These are phyloP conservation scores for Pelosia muscerda DNA, from an alignment of 2,888 invertebrate genomes.

Conservation along the genomic window DNA sequence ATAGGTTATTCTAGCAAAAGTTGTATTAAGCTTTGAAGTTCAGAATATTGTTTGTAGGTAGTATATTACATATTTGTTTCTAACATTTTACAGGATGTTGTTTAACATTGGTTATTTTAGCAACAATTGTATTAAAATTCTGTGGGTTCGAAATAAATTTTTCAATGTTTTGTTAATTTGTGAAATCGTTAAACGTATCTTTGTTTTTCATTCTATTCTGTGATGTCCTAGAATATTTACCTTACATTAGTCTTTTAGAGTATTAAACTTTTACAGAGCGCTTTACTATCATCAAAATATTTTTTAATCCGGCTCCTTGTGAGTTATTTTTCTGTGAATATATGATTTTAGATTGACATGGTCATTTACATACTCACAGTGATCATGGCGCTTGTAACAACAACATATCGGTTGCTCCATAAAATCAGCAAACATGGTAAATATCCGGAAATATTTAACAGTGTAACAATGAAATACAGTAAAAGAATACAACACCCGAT, in stretches of 20 bases:
- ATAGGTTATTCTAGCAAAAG: conserved; percentile 10
- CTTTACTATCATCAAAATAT: conserved; percentile 52
- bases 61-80: too few species aligned
- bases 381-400: too few species aligned
- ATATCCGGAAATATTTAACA: conserved; percentile 65
- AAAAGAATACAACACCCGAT: conserved; percentile 71
- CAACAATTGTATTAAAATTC: conserved; percentile 3
- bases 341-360: too few species aligned
- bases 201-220: background rate
- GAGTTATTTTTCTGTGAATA: too few species aligned
- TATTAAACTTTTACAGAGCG: conserved; percentile 27
- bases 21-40: conserved; percentile 12
- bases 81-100: conserved; percentile 20
- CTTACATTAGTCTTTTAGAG: too few species aligned
- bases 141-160: conserved; percentile 12
- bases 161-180: conserved; percentile 9
- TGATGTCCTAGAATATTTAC: too few species aligned
- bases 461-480: too few species aligned
- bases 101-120: conserved; percentile 14
- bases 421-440: too few species aligned
- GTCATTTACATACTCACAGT: too few species aligned
- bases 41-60: too few species aligned
- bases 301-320: conserved; percentile 63
- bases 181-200: background rate
- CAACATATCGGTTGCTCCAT: too few species aligned